Evolutionary conservation across 2,888 invertebrate species (phyloP).

Genomic region (Podotricha telesiphe): DNA sequence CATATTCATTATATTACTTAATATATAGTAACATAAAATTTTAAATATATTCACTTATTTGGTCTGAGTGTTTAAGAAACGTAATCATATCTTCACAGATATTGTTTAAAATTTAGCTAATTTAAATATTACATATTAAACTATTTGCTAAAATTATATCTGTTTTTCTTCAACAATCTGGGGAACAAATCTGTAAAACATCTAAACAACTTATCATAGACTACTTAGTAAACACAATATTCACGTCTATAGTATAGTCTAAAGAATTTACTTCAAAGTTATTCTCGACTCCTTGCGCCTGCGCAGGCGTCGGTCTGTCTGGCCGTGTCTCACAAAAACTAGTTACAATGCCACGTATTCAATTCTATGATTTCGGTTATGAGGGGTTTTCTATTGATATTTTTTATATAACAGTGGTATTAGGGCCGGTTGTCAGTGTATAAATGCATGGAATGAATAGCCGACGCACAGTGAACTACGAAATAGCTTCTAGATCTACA

Average conservation of each 20-base stretch:
- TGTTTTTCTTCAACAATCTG: too few relatives aligned
- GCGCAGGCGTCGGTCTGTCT: constrained; percentile 55
- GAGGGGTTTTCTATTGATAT: constrained; percentile 56
- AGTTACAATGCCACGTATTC: constrained; percentile 51
- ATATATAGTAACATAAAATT: background rate
- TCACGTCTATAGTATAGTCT: background rate
- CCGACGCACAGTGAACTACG: constrained; percentile 19
- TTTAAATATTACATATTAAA: constrained; percentile 12
- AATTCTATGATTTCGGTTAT: constrained; percentile 51
- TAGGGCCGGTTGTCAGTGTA: constrained; percentile 46
- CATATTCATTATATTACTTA: too few relatives aligned
- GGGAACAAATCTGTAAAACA: too few relatives aligned
- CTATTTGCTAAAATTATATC: background rate
- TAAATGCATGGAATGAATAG: constrained; percentile 43
- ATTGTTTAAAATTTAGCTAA: constrained; percentile 14
- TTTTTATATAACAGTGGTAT: constrained; percentile 52
- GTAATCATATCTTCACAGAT: background rate
- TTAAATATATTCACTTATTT: constrained; percentile 13
- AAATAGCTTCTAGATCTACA: constrained; percentile 27
- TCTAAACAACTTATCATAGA: too few relatives aligned
- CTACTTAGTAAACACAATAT: too few relatives aligned
- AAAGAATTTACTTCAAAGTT: background rate
- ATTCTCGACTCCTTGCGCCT: constrained; percentile 30
- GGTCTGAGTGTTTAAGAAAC: background rate
- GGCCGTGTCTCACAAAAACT: constrained; percentile 49